Evolutionary conservation across 2,888 invertebrate genomes (phyloP).

Genomic region (Troides aeacus): DNA sequence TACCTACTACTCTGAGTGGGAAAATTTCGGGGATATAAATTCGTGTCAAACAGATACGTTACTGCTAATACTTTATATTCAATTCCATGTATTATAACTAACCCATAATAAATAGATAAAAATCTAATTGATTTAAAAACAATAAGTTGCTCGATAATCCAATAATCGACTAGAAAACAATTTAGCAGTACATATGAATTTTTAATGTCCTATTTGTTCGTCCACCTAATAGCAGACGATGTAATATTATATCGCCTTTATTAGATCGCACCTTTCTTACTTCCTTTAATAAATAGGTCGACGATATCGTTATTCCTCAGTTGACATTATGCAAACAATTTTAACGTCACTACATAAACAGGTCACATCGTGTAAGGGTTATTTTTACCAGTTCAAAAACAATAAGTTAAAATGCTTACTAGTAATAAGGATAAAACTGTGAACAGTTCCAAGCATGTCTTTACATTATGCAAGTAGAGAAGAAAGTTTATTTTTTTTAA

Average conservation of each 20-base stretch:
- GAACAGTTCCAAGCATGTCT: neutral
- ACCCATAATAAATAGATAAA: too few species aligned
- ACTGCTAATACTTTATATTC: too few species aligned
- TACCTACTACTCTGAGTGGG: too few species aligned
- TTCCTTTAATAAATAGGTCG: constrained; percentile 6
- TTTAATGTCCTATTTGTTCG: neutral
- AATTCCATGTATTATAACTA: too few species aligned
- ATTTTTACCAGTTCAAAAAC: neutral
- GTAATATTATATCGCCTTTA: neutral
- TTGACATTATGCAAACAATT: neutral
- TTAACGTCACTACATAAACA: constrained; percentile 1
- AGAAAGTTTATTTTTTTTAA: too few species aligned
- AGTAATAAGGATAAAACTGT: neutral
- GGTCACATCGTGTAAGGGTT: neutral
- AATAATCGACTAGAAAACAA: neutral
- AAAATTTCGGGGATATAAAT: too few species aligned
- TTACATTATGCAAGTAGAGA: neutral
- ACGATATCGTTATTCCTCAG: neutral
- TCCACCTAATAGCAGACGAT: neutral
- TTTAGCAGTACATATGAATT: neutral
- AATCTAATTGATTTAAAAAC: neutral
- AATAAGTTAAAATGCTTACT: neutral
- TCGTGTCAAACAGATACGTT: too few species aligned
- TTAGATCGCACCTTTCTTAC: neutral
- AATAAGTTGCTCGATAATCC: neutral